Evolutionary conservation across 2,888 invertebrate species (phyloP), one percentile per base, ranked within the genome.

Genomic region (Proisotoma minuta): DNA sequence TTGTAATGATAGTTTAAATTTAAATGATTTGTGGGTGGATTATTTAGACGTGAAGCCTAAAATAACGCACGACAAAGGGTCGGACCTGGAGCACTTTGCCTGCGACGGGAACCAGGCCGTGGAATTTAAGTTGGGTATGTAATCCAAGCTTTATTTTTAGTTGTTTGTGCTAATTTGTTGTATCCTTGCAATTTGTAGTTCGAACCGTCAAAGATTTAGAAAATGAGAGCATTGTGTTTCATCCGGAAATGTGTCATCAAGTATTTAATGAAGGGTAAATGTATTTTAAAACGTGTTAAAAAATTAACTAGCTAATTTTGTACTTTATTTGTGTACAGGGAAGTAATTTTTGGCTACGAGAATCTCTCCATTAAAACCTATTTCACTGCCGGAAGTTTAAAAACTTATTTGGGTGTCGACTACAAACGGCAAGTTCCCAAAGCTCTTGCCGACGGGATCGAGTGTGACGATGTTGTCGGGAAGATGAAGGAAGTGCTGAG

Each of bases 261-360:
- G 86, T 95, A 61, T 95, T 93, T 78, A 93, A 92, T 3, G 89
- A 91, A 72, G 86, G 85, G 83, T 83, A 75, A 73, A 77, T 34
- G 18, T 39, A 24, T 34, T 53, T 54, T 8, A n/a, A n/a, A 51
- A 23, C 10, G 24, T 15, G 50, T 26, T 50, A 4, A 22, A 58
- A 53, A 22, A 24, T 40, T 10, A 53, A 29, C 20, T 26, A 1
- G 22, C 47, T 24, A 50, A 34, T 51, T 23, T 51, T 29, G 51
- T 58, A 4, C 51, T 18, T 69, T 67, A 70, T 65, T 66, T 51
- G 65, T 65, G 77, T 78, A 28, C 75, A 84, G 85, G 75, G 98
- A 98, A 80, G 88, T 85, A 66, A 93, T 98, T 77, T 95, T 94
- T 81, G 98, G 97, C 2, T 98, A 94, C 77, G 86, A 87, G 75